Conservation (phyloP, 2,113 vertebrate genomes). For the Phylloscopus trochilus region DNA sequence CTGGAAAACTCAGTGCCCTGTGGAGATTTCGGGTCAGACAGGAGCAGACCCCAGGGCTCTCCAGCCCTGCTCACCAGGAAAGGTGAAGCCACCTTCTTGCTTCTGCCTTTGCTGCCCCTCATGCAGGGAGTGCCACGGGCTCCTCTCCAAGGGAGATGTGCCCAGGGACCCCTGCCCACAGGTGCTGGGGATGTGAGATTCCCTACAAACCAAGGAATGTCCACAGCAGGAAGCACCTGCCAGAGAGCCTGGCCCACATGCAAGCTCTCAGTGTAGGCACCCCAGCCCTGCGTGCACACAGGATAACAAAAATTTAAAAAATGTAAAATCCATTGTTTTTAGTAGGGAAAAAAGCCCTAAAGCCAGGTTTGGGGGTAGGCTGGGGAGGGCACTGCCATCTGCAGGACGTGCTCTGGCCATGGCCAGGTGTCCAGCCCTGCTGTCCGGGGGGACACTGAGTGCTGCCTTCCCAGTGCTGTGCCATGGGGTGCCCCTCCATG, state of each 20-base stretch:
- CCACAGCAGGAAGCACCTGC: background rate
- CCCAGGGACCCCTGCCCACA: background rate
- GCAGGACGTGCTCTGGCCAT: background rate
- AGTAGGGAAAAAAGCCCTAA: background rate
- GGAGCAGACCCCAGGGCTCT: background rate
- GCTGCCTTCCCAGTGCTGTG: background rate
- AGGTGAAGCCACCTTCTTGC: background rate
- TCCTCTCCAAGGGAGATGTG: background rate
- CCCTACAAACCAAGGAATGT: background rate
- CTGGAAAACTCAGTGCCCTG: background rate
- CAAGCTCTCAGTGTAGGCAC: background rate
- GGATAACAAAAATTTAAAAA: background rate
- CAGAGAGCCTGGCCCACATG: accelerated
- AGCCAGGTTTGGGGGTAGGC: background rate
- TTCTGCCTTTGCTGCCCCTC: background rate
- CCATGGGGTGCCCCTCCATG: background rate
- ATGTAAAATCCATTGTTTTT: background rate
- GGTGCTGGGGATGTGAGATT: accelerated
- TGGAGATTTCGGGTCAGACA: accelerated
- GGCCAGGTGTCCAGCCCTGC: background rate
- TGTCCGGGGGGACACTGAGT: background rate
- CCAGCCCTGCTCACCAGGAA: background rate
- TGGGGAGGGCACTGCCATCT: background rate
- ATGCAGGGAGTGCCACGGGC: accelerated
- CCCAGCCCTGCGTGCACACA: accelerated